Evolutionary conservation across 2,888 invertebrate genomes (phyloP).

Genomic region (Pheosia tremula): DNA sequence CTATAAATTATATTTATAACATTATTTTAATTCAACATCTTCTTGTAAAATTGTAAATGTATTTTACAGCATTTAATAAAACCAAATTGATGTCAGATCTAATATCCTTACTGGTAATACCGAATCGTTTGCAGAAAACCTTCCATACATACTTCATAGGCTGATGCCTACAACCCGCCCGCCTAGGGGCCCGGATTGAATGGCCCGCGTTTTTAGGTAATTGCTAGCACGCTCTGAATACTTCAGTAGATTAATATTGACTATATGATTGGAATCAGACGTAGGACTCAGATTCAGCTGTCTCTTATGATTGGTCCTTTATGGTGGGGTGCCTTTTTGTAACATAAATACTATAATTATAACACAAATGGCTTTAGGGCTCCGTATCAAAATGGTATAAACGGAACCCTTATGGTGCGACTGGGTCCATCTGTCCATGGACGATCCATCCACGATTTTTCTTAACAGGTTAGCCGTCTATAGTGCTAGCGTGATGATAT

Average conservation of each 20-base stretch:
- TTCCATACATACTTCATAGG: slow-evolving; percentile 45
- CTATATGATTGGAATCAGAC: slow-evolving; percentile 19
- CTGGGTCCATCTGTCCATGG: no score
- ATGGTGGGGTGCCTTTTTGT: background rate
- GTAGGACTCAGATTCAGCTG: background rate
- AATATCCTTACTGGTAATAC: slow-evolving; percentile 6
- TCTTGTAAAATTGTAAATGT: no score
- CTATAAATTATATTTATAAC: no score
- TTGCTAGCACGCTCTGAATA: slow-evolving; percentile 48
- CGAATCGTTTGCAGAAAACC: slow-evolving; percentile 26
- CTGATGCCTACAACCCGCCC: slow-evolving; percentile 35
- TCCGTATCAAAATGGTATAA: no score
- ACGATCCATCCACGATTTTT: no score
- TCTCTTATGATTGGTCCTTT: background rate
- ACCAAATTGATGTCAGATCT: slow-evolving; percentile 6
- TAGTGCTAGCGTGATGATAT: no score
- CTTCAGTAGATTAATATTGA: slow-evolving; percentile 47
- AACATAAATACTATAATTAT: background rate
- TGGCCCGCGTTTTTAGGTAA: slow-evolving; percentile 61
- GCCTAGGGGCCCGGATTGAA: slow-evolving; percentile 55
- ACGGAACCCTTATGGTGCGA: no score
- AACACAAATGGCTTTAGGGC: no score
- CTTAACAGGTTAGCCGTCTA: no score
- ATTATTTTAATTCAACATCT: no score
- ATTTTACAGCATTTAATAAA: no score